Base-by-base conservation (phyloP, 30 jellyfish, hydroid and myxozoan genomes). In the Phacellophora camtschatica region DNA sequence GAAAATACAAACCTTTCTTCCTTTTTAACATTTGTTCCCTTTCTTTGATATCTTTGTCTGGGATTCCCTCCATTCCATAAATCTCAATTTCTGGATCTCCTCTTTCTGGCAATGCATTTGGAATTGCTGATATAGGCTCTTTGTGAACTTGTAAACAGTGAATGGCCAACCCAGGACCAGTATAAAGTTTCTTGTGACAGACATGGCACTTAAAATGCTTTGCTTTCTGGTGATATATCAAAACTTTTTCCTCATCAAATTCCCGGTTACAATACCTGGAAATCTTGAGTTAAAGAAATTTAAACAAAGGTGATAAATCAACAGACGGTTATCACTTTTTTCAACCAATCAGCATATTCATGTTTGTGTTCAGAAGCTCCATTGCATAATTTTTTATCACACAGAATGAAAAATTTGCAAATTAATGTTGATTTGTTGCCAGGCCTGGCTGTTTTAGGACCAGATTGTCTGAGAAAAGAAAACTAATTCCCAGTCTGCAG, bases 51-150 rank as follows among this genome's bases (percentile, higher is more conserved):
- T 94, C 99, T 49, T 86, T 83, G 30, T 75, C 96, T 0, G 99
- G 99, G 10, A 94, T 94, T 7, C 99, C 99, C 64, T 94, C 99
- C 96, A 88, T 94, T 31, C 99, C 99, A 69, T 86, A 94, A 57
- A 94, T 94, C 55, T 94, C 99, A 41, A 94, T 72, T 36, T 94
- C 99, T 22, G 93, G 88, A 64, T 94, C 99, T 7, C 97, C 96
- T 24, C 94, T 77, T 3, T 88, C 89, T 22, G 96, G 96, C 48
- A 94, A 35, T 24, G 99, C 90, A 76, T 94, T 94, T 48, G 99
- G 97, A 3, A 94, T 94, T 20, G 89, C 80, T 29, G 97, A 23
- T 9, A 94, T 88, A 0, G 99, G 96, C 66, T 88, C 97, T 53
- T 94, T 87, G 90, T 94, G 99, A 6, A 94, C 98, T 88, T 94